Conservation (phyloP, 2,888 invertebrate genomes). For the Ferrisia virgata region DNA sequence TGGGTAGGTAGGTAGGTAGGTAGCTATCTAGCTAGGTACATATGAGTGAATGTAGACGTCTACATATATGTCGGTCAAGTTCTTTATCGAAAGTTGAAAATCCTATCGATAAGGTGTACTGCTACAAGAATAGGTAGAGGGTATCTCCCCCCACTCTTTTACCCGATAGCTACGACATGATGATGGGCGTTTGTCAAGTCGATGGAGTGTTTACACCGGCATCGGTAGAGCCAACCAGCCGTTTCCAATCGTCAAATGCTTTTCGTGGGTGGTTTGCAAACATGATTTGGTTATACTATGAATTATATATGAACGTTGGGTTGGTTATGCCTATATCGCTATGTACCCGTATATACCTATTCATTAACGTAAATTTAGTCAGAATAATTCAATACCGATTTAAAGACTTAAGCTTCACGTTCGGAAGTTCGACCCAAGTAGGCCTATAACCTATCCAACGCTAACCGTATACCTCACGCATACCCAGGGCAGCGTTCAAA, state of each 20-base stretch:
- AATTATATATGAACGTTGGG: background rate
- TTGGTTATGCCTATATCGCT: background rate
- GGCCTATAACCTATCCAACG: no score
- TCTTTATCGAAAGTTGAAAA: background rate
- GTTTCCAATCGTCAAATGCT: background rate
- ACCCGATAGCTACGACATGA: background rate
- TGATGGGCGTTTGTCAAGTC: background rate
- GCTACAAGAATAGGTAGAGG: no score
- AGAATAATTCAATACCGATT: background rate
- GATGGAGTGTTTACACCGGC: background rate
- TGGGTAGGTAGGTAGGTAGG: no score
- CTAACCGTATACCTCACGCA: no score
- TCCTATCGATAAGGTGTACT: background rate
- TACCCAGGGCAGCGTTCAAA: no score
- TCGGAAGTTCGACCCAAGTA: no score
- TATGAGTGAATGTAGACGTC: background rate
- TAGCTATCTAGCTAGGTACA: no score
- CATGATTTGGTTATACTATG: background rate
- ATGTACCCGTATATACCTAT: background rate
- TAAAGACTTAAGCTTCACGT: no score
- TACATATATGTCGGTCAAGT: background rate
- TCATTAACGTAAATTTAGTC: background rate
- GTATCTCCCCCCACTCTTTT: no score
- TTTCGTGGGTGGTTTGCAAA: background rate
- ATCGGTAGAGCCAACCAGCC: background rate